Evolutionary conservation across 2,797 vertebrate species (phyloP), one percentile per base, ranked within the genome.

Genomic region (Clamator glandarius): DNA sequence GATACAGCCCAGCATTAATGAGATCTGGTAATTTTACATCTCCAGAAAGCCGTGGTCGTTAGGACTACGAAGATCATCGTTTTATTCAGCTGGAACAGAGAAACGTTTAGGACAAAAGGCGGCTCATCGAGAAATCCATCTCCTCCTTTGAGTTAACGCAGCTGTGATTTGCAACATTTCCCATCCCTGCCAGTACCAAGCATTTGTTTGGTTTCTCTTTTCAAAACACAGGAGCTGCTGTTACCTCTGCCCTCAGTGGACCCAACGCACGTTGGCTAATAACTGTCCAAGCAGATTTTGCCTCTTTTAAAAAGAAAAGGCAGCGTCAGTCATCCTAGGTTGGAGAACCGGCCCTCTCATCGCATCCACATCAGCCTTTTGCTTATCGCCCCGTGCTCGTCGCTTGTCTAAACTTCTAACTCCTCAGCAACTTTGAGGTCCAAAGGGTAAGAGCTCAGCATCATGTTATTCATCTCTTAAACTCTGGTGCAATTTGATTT

Each of bases 1-100:
- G 93, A 95, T 97, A 96, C 88, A 94, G 97, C 94, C 97, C 90
- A 87, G 95, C 96, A 97, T 95, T 97, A 98, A 98, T 97, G 97
- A 98, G 96, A 98, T 93, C 57, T 87, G 94, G 95, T 95, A 77
- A 90, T 96, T 96, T 98, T 96, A 98, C 84, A 78, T 87, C 73
- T 88, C 92, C 82, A 91, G 90, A 91, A 93, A 92, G 92, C 87
- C 51, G 5, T 29, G 87, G 80, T 55, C 15, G 28, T 61, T 85
- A 73, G 64, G 81, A 88, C 29, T 28, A 46, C 1, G 52, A 78
- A 66, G 74, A 79, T 79, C 74, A 11, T 11, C 20, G 3, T 64
- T 88, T 85, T 51, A 64, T 80, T 93, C 87, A 15, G 4, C 5
- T 9, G 73, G 89, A 96, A 93, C 51, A 76, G 62, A 64, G 78